phyloP scores from a whole-genome alignment of 2,113 vertebrate genomes.

The Periophthalmodon schlosseri region DNA sequence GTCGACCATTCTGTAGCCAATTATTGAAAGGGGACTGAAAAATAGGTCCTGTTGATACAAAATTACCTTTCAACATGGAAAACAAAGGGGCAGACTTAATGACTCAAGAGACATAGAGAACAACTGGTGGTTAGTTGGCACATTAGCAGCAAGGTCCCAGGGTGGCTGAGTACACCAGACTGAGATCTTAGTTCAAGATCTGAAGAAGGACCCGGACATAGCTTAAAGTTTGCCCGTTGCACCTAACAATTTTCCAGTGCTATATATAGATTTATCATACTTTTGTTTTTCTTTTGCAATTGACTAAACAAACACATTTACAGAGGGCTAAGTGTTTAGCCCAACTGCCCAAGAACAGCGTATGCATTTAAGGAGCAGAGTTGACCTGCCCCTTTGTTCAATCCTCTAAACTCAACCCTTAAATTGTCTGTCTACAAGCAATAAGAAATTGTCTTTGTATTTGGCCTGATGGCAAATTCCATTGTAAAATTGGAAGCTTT shows the following conservation, averaged over 20 bases:
- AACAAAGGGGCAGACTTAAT: constrained; percentile 12
- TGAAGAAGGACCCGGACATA: no score
- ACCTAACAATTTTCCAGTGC: no score
- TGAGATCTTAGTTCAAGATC: no score
- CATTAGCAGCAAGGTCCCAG: neutral
- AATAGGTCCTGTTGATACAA: constrained; percentile 6
- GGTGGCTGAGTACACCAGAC: no score
- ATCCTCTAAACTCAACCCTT: neutral
- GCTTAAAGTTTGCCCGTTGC: no score
- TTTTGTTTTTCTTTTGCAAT: no score
- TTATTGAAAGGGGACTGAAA: constrained; percentile 13
- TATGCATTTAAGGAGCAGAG: neutral
- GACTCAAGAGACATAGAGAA: neutral
- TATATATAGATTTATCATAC: no score
- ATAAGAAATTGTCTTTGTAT: no score
- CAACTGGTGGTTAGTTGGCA: neutral
- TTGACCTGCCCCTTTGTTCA: neutral
- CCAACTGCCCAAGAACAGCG: neutral
- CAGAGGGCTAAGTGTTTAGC: neutral
- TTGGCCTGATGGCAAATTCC: neutral
- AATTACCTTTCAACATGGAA: constrained; percentile 14
- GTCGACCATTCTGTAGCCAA: constrained; percentile 1
- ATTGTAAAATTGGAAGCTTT: neutral
- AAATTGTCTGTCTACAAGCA: neutral
- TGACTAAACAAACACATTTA: no score